These are phyloP conservation scores for Ormyrus pomaceus DNA, from an alignment of 2,888 invertebrate species.

Conservation along the genomic window DNA sequence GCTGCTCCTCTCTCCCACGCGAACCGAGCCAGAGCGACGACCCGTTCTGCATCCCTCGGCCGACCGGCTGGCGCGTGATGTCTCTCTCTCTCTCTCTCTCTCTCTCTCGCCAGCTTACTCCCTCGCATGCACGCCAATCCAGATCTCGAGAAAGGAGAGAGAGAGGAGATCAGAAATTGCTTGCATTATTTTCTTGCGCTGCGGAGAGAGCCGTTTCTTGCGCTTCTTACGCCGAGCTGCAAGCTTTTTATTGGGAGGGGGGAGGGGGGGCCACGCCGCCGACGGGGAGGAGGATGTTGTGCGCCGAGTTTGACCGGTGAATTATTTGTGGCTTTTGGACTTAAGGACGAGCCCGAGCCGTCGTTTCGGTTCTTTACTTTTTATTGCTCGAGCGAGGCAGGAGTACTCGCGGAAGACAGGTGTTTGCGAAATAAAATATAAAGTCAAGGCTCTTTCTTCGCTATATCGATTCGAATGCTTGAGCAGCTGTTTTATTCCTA, in stretches of 20 bases:
- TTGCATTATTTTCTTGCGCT: conserved; percentile 57
- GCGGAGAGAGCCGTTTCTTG: background rate
- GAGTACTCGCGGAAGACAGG: no score
- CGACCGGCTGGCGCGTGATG: conserved; percentile 26
- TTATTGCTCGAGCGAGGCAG: no score
- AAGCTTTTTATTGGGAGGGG: conserved; percentile 27
- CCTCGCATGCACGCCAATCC: conserved; percentile 61
- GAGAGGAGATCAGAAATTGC: conserved; percentile 70
- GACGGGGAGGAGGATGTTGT: background rate
- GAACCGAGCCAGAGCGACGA: no score
- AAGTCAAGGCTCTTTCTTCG: no score
- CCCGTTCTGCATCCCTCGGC: conserved; percentile 52
- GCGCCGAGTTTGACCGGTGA: no score
- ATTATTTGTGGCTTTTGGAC: no score
- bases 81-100: conserved; percentile 18
- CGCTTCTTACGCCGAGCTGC: background rate
- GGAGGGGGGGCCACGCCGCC: conserved; percentile 3
- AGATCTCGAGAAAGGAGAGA: conserved; percentile 46
- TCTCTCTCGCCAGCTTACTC: conserved; percentile 29
- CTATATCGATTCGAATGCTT: no score
- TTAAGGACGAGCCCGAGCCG: no score
- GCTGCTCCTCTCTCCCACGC: conserved; percentile 68
- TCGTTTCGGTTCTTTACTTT: no score
- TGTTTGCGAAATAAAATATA: no score
- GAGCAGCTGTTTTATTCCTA: no score